Base-by-base conservation (phyloP, 2,113 vertebrate species). In the Engraulis encrasicolus region DNA sequence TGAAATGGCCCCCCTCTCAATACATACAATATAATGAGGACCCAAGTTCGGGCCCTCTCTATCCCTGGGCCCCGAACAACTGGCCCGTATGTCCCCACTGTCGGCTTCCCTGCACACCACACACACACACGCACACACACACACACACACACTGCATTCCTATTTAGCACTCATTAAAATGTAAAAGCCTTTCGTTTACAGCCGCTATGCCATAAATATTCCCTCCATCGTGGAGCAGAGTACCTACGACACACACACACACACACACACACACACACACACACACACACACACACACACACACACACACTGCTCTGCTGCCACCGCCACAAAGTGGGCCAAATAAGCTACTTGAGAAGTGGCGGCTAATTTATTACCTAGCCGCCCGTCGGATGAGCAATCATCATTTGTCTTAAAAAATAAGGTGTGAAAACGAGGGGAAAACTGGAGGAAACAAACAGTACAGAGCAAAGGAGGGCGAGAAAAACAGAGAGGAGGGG, bases 161-260 rank as follows among this genome's bases (percentile, higher is more conserved):
- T 95, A 95, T 96, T 96, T 96, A 95, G 94, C 92, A 93, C 94
- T 96, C 93, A 96, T 97, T 97, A 97, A 96, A 96, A 96, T 95
- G 95, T 94, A 96, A 96, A 96, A 96, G 93, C 91, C 94, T 96
- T 95, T 94, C 95, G 95, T 95, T 96, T 94, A 92, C 91, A 95
- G 95, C 93, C 95, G 94, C 93, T 94, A 90, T 90, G 93, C 93
- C 95, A 95, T 96, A 96, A 96, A 97, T 96, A 96, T 93, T 93
- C 92, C 86, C 84, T 88, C 93, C 88, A 87, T 23, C 40, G 40
- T 9, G 40, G 40, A 3, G 9, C 40, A 45, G 4, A 3, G 40
- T 45, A 9, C 40, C 40, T 45, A 45, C 40, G 40, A 45, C 40
- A 45, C 40, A 45, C 40, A 45, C 40, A 45, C 40, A 45, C 40